Percentiles rank a stretch among this genome's conserved stretches.
Evolutionary conservation across 2,113 vertebrate genomes (phyloP).

Genomic region (Chrysemys picta): DNA sequence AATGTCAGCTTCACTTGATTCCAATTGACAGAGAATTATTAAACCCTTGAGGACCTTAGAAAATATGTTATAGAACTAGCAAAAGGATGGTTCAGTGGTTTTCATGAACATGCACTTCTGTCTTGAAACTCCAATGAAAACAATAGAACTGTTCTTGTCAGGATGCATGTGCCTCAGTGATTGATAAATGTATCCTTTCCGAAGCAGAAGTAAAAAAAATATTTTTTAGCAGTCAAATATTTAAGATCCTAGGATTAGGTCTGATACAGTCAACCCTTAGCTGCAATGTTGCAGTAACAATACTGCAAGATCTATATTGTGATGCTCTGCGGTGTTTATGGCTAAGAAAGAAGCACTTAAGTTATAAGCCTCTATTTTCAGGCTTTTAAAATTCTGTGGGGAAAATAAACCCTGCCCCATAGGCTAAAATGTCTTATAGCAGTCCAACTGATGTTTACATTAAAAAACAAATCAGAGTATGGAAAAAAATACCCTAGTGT

Average conservation of each 20-base stretch:
- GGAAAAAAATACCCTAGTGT: background rate
- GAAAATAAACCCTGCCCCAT: background rate
- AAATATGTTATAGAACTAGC: background rate
- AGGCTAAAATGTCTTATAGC: background rate
- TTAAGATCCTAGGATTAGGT: background rate
- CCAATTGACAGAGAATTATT: background rate
- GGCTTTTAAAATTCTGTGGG: background rate
- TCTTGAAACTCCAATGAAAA: background rate
- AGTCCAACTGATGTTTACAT: background rate
- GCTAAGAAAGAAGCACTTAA: background rate
- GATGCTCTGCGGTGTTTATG: background rate
- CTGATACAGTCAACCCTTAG: background rate
- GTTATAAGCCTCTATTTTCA: background rate
- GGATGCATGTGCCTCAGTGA: background rate
- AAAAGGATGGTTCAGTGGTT: background rate
- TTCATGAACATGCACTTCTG: accelerated
- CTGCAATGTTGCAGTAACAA: conserved; percentile 21
- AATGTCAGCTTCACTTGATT: background rate
- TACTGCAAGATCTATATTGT: background rate
- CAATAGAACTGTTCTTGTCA: background rate
- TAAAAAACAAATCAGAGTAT: background rate
- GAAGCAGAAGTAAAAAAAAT: background rate
- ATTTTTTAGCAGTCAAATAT: background rate
- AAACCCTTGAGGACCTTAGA: background rate
- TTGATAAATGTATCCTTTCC: background rate